A percentile compares a stretch with the other conserved stretches of the same genome.
Evolutionary conservation across 2,888 invertebrate species (phyloP).

Genomic region (Pecten maximus): DNA sequence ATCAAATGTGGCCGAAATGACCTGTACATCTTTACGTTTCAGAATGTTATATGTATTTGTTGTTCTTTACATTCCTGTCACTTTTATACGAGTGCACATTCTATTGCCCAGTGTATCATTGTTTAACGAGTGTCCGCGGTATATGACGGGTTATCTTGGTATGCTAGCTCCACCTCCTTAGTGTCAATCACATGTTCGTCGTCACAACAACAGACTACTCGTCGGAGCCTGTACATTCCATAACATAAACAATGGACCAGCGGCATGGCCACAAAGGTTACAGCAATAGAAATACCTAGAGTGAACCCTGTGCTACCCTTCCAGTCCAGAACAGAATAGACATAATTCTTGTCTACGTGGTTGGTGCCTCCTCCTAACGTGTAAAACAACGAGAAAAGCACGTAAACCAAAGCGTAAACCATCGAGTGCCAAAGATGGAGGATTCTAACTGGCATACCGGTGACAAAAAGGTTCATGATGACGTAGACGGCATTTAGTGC

Average conservation of each 20-base stretch:
- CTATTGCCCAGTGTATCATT: neutral
- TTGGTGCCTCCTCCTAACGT: constrained; percentile 60
- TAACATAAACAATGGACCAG: constrained; percentile 24
- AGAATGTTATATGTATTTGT: no score
- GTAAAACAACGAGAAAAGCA: constrained; percentile 62
- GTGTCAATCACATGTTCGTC: neutral
- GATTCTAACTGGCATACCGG: constrained; percentile 65
- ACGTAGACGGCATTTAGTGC: constrained; percentile 68
- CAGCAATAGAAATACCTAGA: constrained; percentile 42
- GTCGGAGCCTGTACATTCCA: neutral
- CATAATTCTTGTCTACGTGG: constrained; percentile 52
- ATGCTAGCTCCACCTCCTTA: neutral
- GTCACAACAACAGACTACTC: neutral
- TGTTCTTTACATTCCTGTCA: neutral
- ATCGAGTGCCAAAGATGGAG: constrained; percentile 68
- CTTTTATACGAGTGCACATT: neutral
- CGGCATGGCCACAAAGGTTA: constrained; percentile 50
- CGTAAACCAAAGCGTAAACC: constrained; percentile 59
- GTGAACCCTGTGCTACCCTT: constrained; percentile 42
- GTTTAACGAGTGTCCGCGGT: neutral
- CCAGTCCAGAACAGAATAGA: constrained; percentile 64
- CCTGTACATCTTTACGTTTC: no score
- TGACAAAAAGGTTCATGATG: constrained; percentile 65
- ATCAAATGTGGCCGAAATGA: no score
- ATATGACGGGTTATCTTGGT: neutral